Evolutionary conservation across 2,797 vertebrate species (phyloP).

Genomic region (Taeniopygia guttata): DNA sequence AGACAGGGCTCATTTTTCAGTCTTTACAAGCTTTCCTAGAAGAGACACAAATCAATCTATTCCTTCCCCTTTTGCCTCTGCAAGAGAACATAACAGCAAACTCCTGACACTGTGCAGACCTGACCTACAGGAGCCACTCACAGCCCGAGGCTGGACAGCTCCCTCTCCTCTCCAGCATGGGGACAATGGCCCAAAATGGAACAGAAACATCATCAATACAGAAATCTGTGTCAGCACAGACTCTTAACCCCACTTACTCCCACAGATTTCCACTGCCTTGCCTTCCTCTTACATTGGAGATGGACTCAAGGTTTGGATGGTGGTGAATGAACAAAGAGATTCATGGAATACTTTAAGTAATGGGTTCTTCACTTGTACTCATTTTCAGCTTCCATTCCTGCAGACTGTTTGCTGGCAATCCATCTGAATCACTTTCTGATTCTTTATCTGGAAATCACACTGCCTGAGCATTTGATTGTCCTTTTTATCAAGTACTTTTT

Average conservation of each 20-base stretch:
- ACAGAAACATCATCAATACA: background rate
- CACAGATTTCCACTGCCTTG: background rate
- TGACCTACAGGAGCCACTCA: background rate
- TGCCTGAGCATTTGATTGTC: background rate
- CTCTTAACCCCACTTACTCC: background rate
- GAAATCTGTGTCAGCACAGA: background rate
- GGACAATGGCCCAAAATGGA: background rate
- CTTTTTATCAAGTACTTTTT: background rate
- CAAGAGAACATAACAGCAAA: background rate
- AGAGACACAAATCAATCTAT: constrained; percentile 15
- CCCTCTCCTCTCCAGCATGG: background rate
- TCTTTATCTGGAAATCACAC: background rate
- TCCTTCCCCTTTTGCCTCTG: background rate
- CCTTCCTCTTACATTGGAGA: background rate
- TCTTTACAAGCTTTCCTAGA: constrained; percentile 59
- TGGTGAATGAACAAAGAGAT: background rate
- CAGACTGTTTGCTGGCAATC: background rate
- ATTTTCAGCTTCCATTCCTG: background rate
- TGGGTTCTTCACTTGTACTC: background rate
- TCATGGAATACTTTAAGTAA: background rate
- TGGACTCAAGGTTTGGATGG: background rate
- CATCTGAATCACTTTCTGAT: background rate
- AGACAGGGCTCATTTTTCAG: constrained; percentile 73
- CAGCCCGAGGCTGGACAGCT: background rate
- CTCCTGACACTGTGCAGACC: background rate